Percentiles rank a stretch among this genome's conserved stretches.
Conservation (phyloP, 2,113 vertebrate genomes). For the Halcyon senegalensis region DNA sequence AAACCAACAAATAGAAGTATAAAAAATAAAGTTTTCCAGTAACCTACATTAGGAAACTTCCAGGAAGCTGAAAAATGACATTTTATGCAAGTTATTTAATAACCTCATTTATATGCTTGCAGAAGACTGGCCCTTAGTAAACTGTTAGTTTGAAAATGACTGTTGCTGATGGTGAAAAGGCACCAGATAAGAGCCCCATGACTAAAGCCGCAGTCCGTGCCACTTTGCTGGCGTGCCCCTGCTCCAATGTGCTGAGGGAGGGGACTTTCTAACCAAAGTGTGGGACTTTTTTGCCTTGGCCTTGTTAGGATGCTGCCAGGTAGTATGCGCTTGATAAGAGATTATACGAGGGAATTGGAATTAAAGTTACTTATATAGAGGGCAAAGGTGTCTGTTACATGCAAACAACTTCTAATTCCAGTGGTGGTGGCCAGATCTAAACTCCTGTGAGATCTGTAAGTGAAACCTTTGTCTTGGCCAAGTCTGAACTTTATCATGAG, state of each 20-base stretch:
- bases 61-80: conserved; percentile 3
- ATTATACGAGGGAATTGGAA: background rate
- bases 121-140: background rate
- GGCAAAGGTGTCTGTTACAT: background rate
- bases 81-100: conserved; percentile 15
- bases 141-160: background rate
- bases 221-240: background rate
- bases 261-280: background rate
- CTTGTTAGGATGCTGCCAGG: background rate
- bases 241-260: background rate
- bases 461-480: background rate
- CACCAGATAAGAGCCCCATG: background rate
- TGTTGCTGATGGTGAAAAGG: background rate
- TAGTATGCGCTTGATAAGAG: background rate
- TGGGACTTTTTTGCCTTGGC: background rate
- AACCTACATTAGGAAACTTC: conserved; percentile 2
- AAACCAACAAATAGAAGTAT: background rate
- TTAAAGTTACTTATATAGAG: background rate
- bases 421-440: background rate
- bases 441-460: background rate
- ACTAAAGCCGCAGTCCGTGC: background rate
- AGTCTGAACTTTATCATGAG: background rate
- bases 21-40: conserved; percentile 21
- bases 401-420: background rate
- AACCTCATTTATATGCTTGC: background rate